These are phyloP conservation scores for Acronicta psi DNA, from an alignment of 2,888 invertebrate genomes.

Conservation along the genomic window DNA sequence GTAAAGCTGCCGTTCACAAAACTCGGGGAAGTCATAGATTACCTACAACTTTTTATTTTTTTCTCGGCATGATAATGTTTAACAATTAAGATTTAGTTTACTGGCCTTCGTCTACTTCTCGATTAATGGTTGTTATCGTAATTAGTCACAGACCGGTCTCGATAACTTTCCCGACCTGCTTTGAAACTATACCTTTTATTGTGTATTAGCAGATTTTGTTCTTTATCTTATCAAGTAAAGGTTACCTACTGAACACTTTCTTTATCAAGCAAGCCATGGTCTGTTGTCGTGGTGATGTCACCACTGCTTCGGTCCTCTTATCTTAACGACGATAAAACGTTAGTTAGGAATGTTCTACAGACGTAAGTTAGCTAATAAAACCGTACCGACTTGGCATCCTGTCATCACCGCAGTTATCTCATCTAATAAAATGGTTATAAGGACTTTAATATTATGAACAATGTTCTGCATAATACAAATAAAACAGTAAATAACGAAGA, in stretches of 20 bases:
- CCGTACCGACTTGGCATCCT: constrained; percentile 57
- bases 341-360: constrained; percentile 77
- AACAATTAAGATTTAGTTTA: constrained; percentile 60
- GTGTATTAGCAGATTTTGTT: constrained; percentile 69
- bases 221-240: constrained; percentile 77
- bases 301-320: constrained; percentile 78
- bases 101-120: constrained; percentile 51
- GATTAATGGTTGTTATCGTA: constrained; percentile 58
- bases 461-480: constrained; percentile 29
- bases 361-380: constrained; percentile 66
- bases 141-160: constrained; percentile 57
- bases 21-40: constrained; percentile 70
- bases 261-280: constrained; percentile 80
- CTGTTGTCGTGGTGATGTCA: constrained; percentile 83
- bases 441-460: constrained; percentile 26
- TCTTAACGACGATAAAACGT: constrained; percentile 81
- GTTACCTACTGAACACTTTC: constrained; percentile 82
- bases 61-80: constrained; percentile 54
- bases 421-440: constrained; percentile 49
- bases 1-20: constrained; percentile 77
- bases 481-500: constrained; percentile 15
- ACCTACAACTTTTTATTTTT: constrained; percentile 67
- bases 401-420: constrained; percentile 55
- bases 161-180: constrained; percentile 50
- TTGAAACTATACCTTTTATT: constrained; percentile 51